phyloP scores from a whole-genome alignment of 1,140 invertebrate species.

The Eumeta japonica region DNA sequence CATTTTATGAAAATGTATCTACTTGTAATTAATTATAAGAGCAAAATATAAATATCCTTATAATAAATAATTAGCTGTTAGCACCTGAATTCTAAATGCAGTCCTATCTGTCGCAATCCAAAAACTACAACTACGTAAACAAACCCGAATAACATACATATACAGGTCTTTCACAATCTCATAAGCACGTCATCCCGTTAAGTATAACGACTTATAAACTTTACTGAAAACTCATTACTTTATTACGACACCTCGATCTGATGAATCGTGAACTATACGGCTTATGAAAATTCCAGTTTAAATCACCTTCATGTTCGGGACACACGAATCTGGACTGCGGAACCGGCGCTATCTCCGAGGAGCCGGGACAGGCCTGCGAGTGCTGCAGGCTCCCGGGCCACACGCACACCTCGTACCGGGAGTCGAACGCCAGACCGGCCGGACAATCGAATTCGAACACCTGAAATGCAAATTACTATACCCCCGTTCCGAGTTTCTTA shows the following conservation, averaged over 20 bases:
- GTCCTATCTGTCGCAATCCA: too few relatives aligned
- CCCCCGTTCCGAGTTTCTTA: neutral
- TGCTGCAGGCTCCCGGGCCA: constrained; percentile 75
- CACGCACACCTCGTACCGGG: constrained; percentile 75
- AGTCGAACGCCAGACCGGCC: constrained; percentile 76
- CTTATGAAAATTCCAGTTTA: constrained; percentile 11
- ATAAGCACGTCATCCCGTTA: too few relatives aligned
- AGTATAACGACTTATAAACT: neutral
- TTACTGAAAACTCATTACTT: neutral
- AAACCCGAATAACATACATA: too few relatives aligned
- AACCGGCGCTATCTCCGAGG: constrained; percentile 74
- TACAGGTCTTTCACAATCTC: too few relatives aligned
- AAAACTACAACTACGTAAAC: too few relatives aligned
- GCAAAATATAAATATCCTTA: too few relatives aligned
- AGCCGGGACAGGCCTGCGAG: constrained; percentile 70
- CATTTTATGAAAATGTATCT: too few relatives aligned
- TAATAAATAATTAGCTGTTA: too few relatives aligned
- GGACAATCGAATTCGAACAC: constrained; percentile 84
- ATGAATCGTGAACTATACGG: neutral
- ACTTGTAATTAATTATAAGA: too few relatives aligned
- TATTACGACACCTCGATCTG: neutral
- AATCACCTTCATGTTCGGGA: constrained; percentile 60
- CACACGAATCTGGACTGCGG: constrained; percentile 64
- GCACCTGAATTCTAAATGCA: too few relatives aligned
- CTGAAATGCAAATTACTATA: constrained; percentile 13